Conservation (phyloP, 1,140 invertebrate genomes). For the Drosophila busckii region DNA sequence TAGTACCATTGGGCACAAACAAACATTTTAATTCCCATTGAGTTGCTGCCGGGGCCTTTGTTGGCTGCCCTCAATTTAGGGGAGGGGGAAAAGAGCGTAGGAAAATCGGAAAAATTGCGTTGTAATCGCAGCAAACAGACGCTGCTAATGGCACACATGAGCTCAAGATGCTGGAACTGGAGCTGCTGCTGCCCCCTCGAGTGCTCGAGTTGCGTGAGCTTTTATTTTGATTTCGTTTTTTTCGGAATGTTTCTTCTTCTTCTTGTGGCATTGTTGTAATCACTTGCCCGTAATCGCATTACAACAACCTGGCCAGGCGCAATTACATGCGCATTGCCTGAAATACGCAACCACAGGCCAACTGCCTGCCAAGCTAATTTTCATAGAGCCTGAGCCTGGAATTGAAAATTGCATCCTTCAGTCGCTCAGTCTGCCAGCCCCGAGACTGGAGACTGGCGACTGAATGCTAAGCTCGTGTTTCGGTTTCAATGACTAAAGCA, state of each 20-base stretch:
- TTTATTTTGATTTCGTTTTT: too few species aligned
- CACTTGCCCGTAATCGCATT: conserved; percentile 39
- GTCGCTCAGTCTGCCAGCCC: not conserved
- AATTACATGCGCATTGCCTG: not conserved
- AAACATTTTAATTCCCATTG: conserved; percentile 74
- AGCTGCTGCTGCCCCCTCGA: conserved; percentile 57
- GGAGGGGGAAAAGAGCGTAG: not conserved
- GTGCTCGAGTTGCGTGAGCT: conserved; percentile 35
- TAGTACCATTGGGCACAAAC: conserved; percentile 31
- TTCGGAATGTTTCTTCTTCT: conserved; percentile 1
- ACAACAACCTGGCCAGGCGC: conserved; percentile 17
- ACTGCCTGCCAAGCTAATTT: conserved; percentile 59
- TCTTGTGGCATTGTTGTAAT: conserved; percentile 20
- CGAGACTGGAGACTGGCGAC: too few species aligned
- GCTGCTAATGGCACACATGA: conserved; percentile 31
- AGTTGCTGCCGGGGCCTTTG: conserved; percentile 42
- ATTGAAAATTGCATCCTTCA: conserved; percentile 34
- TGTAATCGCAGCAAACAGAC: conserved; percentile 60
- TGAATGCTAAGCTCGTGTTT: too few species aligned
- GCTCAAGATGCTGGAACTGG: not conserved
- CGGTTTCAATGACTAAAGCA: too few species aligned
- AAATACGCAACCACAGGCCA: conserved; percentile 37
- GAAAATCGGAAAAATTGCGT: conserved; percentile 62
- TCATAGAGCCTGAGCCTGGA: conserved; percentile 54
- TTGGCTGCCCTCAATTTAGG: too few species aligned